Percentiles rank a stretch among this genome's conserved stretches.
phyloP scores from a whole-genome alignment of 2,113 vertebrate species.

The Junco hyemalis region DNA sequence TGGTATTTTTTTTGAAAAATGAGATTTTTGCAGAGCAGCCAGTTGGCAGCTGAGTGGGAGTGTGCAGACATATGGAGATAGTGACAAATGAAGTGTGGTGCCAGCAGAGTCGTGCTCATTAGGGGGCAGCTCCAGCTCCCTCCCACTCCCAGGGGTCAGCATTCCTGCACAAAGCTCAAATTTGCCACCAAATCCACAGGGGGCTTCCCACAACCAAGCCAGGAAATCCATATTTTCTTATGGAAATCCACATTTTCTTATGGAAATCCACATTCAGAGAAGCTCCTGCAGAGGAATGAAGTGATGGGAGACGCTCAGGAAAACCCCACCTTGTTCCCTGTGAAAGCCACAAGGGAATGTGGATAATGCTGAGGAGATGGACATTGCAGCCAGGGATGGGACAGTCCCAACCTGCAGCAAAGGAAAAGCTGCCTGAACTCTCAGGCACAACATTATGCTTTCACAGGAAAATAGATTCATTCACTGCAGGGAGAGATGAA shows the following conservation, averaged over 20 bases:
- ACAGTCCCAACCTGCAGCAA: not conserved
- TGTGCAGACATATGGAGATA: conserved; percentile 40
- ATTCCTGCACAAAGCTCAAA: not conserved
- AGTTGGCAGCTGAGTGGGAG: conserved; percentile 55
- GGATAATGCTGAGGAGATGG: not conserved
- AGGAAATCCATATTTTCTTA: not conserved
- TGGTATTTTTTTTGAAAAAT: not conserved
- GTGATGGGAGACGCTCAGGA: not conserved
- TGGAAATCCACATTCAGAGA: not conserved
- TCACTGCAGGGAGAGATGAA: not conserved
- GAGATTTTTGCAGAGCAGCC: conserved; percentile 11
- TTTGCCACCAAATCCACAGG: not conserved
- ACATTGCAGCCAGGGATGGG: not conserved
- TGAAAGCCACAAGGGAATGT: not conserved
- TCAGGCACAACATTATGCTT: not conserved
- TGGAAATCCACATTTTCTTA: not conserved
- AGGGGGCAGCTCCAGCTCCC: not conserved
- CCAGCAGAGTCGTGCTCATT: not conserved
- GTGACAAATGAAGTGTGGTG: conserved; percentile 13
- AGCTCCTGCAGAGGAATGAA: not conserved
- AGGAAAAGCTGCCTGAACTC: not conserved
- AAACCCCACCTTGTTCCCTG: not conserved
- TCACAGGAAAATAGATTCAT: not conserved
- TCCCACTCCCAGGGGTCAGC: not conserved
- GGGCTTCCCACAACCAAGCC: not conserved